phyloP scores from a whole-genome alignment of 2,888 invertebrate genomes.

The Drosophila anomelani region DNA sequence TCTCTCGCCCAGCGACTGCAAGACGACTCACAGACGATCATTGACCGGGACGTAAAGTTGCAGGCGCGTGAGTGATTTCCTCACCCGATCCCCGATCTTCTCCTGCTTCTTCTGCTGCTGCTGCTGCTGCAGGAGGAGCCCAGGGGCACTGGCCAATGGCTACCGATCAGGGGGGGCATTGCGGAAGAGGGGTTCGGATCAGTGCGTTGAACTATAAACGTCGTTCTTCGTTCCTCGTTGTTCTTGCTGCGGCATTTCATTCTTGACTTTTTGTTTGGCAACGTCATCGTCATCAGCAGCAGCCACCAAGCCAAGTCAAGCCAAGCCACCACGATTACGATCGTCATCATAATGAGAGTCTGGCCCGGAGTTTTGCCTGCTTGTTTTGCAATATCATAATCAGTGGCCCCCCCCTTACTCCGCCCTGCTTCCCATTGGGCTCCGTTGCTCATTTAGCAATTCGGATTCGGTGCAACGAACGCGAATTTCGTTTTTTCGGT shows the following conservation, averaged over 20 bases:
- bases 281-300: conserved; percentile 67
- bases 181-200: conserved; percentile 23
- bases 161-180: conserved; percentile 48
- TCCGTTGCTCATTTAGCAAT: conserved; percentile 41
- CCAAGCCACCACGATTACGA: conserved; percentile 44
- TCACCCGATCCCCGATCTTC: conserved; percentile 6
- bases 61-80: conserved; percentile 71
- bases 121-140: conserved; percentile 9
- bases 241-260: conserved; percentile 63
- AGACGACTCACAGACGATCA: conserved; percentile 63
- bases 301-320: conserved; percentile 29
- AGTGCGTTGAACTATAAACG: conserved; percentile 83
- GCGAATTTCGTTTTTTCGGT: conserved; percentile 39
- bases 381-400: conserved; percentile 78
- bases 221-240: conserved; percentile 54
- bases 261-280: conserved; percentile 74
- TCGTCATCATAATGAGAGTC: conserved; percentile 59
- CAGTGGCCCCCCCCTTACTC: conserved; percentile 43
- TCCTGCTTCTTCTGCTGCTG: neutral
- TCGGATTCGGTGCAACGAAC: conserved; percentile 74
- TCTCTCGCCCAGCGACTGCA: conserved; percentile 25
- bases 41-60: conserved; percentile 65
- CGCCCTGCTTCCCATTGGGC: conserved; percentile 18
- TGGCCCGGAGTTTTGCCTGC: conserved; percentile 45
- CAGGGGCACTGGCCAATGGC: conserved; percentile 69